Conservation (phyloP, 2,797 vertebrate genomes). For the Poecilia gillii region DNA sequence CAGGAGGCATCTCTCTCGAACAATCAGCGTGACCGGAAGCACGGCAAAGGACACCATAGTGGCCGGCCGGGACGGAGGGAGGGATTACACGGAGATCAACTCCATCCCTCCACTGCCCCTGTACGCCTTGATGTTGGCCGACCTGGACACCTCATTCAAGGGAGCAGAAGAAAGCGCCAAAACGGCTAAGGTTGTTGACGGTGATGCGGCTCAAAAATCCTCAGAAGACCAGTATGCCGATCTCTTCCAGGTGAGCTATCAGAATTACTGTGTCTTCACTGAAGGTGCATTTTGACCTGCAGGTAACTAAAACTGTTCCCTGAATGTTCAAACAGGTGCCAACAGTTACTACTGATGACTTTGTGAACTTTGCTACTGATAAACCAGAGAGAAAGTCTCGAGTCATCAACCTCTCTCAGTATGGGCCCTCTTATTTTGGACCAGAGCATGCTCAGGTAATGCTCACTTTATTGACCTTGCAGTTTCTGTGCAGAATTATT, state of each 20-base stretch:
- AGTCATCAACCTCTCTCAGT: conserved; percentile 97
- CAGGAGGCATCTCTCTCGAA: conserved; percentile 94
- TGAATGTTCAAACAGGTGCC: conserved; percentile 70
- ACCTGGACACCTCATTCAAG: conserved; percentile 91
- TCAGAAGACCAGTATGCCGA: conserved; percentile 92
- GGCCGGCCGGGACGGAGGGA: conserved; percentile 92
- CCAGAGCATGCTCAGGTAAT: conserved; percentile 90
- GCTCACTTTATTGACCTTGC: neutral
- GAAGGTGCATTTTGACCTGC: neutral
- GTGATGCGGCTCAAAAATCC: conserved; percentile 76
- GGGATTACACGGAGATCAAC: conserved; percentile 98
- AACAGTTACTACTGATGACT: conserved; percentile 92
- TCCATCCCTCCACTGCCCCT: conserved; percentile 96
- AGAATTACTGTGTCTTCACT: neutral
- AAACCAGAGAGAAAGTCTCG: conserved; percentile 93
- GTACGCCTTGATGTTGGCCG: conserved; percentile 92
- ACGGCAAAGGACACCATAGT: conserved; percentile 97
- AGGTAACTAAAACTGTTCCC: neutral
- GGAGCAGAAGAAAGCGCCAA: conserved; percentile 87
- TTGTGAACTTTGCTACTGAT: conserved; percentile 92
- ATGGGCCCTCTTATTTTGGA: conserved; percentile 95
- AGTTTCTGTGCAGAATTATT: neutral
- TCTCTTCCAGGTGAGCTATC: conserved; percentile 85
- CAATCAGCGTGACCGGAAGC: conserved; percentile 98
- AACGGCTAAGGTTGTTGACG: conserved; percentile 80